Evolutionary conservation across 2,113 vertebrate species (phyloP), one percentile per base, ranked within the genome.

Genomic region (Odobenus rosmarus): DNA sequence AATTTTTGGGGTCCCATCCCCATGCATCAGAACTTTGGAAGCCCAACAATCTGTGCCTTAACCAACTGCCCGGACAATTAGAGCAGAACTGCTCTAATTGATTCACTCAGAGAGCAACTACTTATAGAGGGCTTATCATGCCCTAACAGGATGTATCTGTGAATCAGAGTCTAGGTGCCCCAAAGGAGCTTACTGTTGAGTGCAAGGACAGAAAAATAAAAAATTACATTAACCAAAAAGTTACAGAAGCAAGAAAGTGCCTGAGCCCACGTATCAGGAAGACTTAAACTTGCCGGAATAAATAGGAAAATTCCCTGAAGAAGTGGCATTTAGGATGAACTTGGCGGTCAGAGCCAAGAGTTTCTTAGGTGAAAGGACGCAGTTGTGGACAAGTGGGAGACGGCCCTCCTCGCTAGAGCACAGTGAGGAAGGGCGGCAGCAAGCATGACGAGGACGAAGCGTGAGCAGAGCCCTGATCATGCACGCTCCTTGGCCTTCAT

Each of bases 171-270:
- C 13, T 57, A 77, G 33, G 3, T 91, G 7, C 33, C 39, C 77
- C 49, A n/a, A 62, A 85, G 19, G 61, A 87, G 51, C 13, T 85
- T 69, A 69, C 2, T 77, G 26, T 88, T 46, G 86, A 74, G 23
- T 93, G 36, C 2, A 53, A 79, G 9, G 21, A 84, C n/a, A 36
- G 14, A 51, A 31, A 87, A 36, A 80, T 62, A 1, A 86, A 88
- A 89, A 39, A 28, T 64, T 77, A 79, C 36, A 86, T 55, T 88
- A 93, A 19, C 59, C 2, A 26, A 64, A 91, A 53, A 59, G n/a
- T 46, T 59, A 92, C 16, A 39, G 21, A 77, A 51, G 55, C 39
- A 55, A 31, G 88, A 31, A n/a, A n/a, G 6, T 19, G 1, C 10
- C 1, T 71, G 8, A 67, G 31, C 18, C 59, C 14, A 82, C 92